Base-by-base conservation (phyloP, 2,888 invertebrate genomes). In the Eilema depressum region DNA sequence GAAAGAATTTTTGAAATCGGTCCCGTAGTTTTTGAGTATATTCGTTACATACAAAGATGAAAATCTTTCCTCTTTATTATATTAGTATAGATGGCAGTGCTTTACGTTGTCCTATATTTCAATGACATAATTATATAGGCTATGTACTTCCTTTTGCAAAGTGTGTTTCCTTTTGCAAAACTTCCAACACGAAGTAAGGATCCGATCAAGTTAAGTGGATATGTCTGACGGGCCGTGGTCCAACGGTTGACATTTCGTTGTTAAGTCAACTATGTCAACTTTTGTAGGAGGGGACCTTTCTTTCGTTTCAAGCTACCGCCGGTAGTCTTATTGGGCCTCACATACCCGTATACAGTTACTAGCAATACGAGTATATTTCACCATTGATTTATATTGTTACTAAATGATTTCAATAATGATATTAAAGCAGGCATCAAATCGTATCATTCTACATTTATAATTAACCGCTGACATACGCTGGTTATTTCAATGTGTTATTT, bases 381-480 rank as follows among this genome's bases (percentile, higher is more conserved):
- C n/a, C n/a, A n/a, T n/a, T n/a, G n/a, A n/a, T n/a, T n/a, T n/a
- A n/a, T n/a, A n/a, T n/a, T n/a, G n/a, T n/a, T n/a, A n/a, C n/a
- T n/a, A n/a, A n/a, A n/a, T n/a, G n/a, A 70, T 71, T 70, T 61
- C 66, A 73, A 59, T 37, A 59, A 63, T 28, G 25, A 28, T 63
- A 64, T 61, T 74, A 53, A 63, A 64, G 63, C 57, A 74, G 74
- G 71, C 25, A 10, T 77, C 53, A 79, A 82, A 82, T 82, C 70
- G 73, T 76, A 74, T 69, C 73, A 28, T 37, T 73, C 53, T 62
- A 41, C 62, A 33, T 79, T 74, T 76, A 76, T 79, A 79, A 79
- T 79, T 76, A 67, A 82, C 80, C 65, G 30, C 69, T 62, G 71
- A 79, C 66, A 76, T 76, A 59, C n/a, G n/a, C 53, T 7, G 20